A percentile compares a stretch with the other conserved stretches of the same genome.
Evolutionary conservation across 2,888 invertebrate species (phyloP).

Genomic region (Leptothorax acervorum): DNA sequence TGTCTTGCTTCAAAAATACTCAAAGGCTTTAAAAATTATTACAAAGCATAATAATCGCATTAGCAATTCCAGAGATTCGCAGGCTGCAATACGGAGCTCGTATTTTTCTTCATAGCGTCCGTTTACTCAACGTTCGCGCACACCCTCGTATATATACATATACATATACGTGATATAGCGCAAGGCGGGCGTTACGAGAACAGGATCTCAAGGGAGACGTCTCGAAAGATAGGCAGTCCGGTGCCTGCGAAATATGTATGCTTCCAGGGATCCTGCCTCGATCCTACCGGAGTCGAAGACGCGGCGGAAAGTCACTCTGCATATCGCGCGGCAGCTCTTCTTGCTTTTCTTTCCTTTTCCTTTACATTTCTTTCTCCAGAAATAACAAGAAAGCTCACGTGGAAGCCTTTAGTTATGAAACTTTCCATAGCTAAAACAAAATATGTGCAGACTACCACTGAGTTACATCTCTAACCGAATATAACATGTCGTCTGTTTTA

Average conservation of each 20-base stretch:
- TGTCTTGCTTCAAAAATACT: background rate
- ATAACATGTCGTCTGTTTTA: conserved; percentile 18
- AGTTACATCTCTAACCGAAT: background rate
- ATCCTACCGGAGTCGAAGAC: conserved; percentile 70
- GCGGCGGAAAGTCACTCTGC: conserved; percentile 68
- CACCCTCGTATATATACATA: conserved; percentile 54
- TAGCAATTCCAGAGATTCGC: conserved; percentile 51
- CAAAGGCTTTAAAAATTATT: background rate
- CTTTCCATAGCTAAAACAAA: conserved; percentile 21
- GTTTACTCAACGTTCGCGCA: conserved; percentile 68
- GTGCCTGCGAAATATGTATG: conserved; percentile 80
- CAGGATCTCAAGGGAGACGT: conserved; percentile 74
- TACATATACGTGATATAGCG: conserved; percentile 54
- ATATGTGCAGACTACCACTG: conserved; percentile 8
- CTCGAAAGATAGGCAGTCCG: conserved; percentile 77
- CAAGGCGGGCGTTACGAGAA: conserved; percentile 67
- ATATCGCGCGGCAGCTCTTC: conserved; percentile 62
- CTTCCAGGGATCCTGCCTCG: conserved; percentile 75
- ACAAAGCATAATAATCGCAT: conserved; percentile 59
- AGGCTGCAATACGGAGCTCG: conserved; percentile 64
- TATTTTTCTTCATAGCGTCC: conserved; percentile 74
- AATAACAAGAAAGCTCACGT: conserved; percentile 46
- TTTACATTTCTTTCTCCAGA: conserved; percentile 50
- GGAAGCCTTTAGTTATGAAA: conserved; percentile 39
- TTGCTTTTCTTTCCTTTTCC: conserved; percentile 60